Evolutionary conservation across 2,888 invertebrate species (phyloP), one percentile per base, ranked within the genome.

Genomic region (Drosophila atripex): DNA sequence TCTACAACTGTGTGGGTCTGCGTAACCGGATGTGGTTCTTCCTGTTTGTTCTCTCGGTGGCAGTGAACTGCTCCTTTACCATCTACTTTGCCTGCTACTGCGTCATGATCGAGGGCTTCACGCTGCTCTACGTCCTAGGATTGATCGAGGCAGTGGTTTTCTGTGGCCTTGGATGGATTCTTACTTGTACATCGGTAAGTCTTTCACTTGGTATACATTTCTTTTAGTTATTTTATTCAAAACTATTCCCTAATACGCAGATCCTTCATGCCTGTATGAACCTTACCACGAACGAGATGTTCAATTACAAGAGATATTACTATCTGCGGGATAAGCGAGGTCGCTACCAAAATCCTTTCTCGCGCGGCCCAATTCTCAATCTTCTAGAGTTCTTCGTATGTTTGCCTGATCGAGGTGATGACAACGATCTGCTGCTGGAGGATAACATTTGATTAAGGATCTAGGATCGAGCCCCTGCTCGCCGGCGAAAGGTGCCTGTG

Each of bases 1-100:
- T 98, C 82, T 97, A 97, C 92, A 98, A 98, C 90, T 98, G 98
- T 90, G 97, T 98, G 16, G 98, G 98, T 1, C 93, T 97, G 39
- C 94, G 95, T 68, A 98, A 98, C 92, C 94, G 98, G 87, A 96
- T 97, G 93, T 98, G 97, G 97, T 98, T 98, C 92, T 96, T 97
- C 90, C 92, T 97, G 58, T 97, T 97, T 90, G 96, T 97, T 1
- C 94, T 96, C 93, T 96, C 96, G 84, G 95, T 97, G 30, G 96
- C 97, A 9, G 95, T 97, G 70, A 97, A 97, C 91, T 97, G 97
- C 90, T 95, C 96, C 0, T 95, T 97, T 78, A 96, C 97, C 0
- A 95, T 97, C 78, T 97, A 97, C 91, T 96, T 97, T 91, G 96
- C 96, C 16, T 96, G 95, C 86, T 97, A 96, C 88, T 96, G 96